Percentiles rank a stretch among this genome's conserved stretches.
Evolutionary conservation across 2,888 invertebrate genomes (phyloP).

Genomic region (Apomyelois bistriatella): DNA sequence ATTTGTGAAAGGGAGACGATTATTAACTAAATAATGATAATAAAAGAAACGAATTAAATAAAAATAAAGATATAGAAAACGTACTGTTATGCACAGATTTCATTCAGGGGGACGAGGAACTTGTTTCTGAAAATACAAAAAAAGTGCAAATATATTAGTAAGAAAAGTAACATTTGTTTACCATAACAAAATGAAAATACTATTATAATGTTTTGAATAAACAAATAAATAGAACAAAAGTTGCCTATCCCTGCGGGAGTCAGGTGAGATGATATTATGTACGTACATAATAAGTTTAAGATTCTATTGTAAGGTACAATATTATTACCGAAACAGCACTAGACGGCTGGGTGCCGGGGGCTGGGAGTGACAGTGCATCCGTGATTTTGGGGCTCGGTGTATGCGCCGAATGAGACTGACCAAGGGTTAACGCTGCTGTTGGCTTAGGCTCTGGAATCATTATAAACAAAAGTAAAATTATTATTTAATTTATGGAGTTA

Average conservation of each 20-base stretch:
- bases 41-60: background rate
- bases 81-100: background rate
- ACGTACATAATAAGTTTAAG: too few relatives aligned
- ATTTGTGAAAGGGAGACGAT: too few relatives aligned
- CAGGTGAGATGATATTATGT: too few relatives aligned
- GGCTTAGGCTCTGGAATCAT: background rate
- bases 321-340: background rate
- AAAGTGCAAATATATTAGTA: background rate
- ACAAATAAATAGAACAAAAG: too few relatives aligned
- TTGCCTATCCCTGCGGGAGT: too few relatives aligned
- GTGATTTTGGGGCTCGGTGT: background rate
- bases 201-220: too few relatives aligned
- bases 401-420: background rate
- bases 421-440: background rate
- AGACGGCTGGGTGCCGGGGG: background rate
- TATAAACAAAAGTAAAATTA: too few relatives aligned
- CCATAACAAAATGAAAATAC: too few relatives aligned
- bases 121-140: constrained; percentile 1
- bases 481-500: too few relatives aligned
- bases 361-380: background rate
- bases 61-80: background rate
- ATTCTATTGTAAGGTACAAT: too few relatives aligned
- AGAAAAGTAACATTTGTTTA: too few relatives aligned
- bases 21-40: too few relatives aligned
- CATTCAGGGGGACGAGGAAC: background rate